These are phyloP conservation scores for Cotesia glomerata DNA, from an alignment of 1,140 invertebrate species.

Conservation along the genomic window DNA sequence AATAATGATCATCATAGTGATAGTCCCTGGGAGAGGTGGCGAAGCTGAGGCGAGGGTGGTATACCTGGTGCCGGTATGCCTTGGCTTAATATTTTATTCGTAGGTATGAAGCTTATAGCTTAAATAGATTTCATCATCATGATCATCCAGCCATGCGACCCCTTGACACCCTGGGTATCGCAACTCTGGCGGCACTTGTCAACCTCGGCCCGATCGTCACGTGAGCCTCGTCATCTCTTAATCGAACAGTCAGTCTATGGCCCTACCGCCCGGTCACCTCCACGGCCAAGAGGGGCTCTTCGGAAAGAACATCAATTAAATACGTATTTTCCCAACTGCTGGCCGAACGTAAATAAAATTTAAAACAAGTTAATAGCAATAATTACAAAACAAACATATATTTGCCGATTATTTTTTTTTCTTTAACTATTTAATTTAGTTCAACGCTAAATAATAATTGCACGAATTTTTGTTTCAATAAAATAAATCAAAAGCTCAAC, in stretches of 20 bases:
- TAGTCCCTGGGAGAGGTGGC: too few species aligned
- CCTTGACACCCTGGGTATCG: conserved; percentile 55
- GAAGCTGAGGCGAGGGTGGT: too few species aligned
- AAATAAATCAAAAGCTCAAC: conserved; percentile 14
- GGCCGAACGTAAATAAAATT: conserved; percentile 60
- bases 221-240: conserved; percentile 16
- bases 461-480: too few species aligned
- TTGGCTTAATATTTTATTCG: background rate
- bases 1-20: too few species aligned
- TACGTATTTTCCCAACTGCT: conserved; percentile 50
- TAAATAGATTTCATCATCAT: conserved; percentile 30
- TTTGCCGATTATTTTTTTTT: too few species aligned
- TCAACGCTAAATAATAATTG: background rate
- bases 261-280: conserved; percentile 62
- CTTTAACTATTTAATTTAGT: background rate
- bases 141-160: conserved; percentile 44
- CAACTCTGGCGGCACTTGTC: conserved; percentile 52
- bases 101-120: background rate
- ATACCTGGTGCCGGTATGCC: too few species aligned
- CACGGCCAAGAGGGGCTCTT: conserved; percentile 66
- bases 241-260: conserved; percentile 58
- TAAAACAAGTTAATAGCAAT: conserved; percentile 46
- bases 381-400: conserved; percentile 2
- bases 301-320: conserved; percentile 66
- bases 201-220: background rate